A percentile compares a stretch with the other conserved stretches of the same genome.
Evolutionary conservation across 2,888 invertebrate genomes (phyloP).

Genomic region (Chirona hameri): DNA sequence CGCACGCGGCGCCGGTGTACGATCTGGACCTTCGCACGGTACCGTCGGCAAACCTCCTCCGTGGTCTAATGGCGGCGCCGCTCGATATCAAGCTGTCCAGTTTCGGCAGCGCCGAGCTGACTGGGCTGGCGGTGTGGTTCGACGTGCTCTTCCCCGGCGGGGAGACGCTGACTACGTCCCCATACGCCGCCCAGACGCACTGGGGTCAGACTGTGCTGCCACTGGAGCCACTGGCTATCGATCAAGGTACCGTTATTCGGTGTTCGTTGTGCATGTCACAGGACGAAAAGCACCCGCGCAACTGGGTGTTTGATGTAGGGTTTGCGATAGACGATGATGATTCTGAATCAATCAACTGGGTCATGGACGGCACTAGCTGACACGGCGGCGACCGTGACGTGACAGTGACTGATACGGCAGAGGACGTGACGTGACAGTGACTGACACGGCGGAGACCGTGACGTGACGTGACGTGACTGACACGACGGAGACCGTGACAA

Average conservation of each 20-base stretch:
- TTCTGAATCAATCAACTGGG: background rate
- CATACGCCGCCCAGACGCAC: conserved; percentile 39
- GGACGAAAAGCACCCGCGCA: background rate
- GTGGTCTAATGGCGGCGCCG: conserved; percentile 30
- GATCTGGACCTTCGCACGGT: conserved; percentile 38
- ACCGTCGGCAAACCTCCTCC: conserved; percentile 33
- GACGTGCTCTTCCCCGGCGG: conserved; percentile 40
- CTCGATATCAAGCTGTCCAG: conserved; percentile 34
- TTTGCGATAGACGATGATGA: background rate
- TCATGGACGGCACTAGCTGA: background rate
- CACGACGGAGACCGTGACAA: no score
- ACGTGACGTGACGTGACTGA: no score
- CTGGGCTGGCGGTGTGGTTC: conserved; percentile 39
- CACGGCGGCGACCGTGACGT: background rate
- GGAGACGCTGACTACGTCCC: conserved; percentile 37
- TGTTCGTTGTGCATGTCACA: conserved; percentile 35
- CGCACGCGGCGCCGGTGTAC: conserved; percentile 37
- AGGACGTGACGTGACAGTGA: no score
- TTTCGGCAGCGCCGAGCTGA: conserved; percentile 37
- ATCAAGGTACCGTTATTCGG: conserved; percentile 34
- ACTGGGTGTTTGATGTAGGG: background rate
- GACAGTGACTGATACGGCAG: no score
- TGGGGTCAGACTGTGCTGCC: conserved; percentile 39
- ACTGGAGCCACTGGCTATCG: conserved; percentile 32
- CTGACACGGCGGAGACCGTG: no score